Conservation (phyloP, 2,888 invertebrate genomes). For the Perdita meconis region DNA sequence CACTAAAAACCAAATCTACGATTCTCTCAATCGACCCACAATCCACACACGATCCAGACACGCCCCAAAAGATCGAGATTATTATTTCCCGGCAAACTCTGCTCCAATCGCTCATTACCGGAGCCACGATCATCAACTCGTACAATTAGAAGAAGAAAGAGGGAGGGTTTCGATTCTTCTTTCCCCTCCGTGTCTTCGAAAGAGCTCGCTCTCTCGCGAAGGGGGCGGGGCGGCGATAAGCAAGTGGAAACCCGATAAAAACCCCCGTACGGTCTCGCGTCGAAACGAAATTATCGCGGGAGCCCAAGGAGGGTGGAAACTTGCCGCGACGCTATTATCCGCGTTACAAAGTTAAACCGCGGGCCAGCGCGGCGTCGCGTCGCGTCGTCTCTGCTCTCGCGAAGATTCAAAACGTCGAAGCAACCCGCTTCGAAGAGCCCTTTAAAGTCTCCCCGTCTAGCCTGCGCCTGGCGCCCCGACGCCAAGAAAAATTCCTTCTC, state of each 20-base stretch:
- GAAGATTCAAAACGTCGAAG: slow-evolving; percentile 27
- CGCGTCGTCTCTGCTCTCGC: slow-evolving; percentile 2
- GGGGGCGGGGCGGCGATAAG: not conserved
- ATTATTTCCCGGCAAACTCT: too few species aligned
- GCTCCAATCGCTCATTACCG: too few species aligned
- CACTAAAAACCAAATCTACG: too few species aligned
- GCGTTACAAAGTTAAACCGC: slow-evolving; percentile 36
- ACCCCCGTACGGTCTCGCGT: slow-evolving; percentile 7
- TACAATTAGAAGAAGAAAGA: too few species aligned
- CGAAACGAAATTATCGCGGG: slow-evolving; percentile 19
- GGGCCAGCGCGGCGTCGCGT: too few species aligned
- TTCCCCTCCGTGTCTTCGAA: too few species aligned
- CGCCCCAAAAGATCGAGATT: too few species aligned
- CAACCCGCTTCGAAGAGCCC: not conserved
- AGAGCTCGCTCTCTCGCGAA: not conserved
- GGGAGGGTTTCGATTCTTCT: too few species aligned
- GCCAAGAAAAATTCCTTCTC: slow-evolving; percentile 15
- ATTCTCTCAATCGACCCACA: too few species aligned
- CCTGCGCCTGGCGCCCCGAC: not conserved
- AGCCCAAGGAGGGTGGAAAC: not conserved
- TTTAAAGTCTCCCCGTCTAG: slow-evolving; percentile 2
- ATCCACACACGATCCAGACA: too few species aligned
- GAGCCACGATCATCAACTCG: too few species aligned
- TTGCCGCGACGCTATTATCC: slow-evolving; percentile 37
- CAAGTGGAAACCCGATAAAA: slow-evolving; percentile 23